Evolutionary conservation across 2,797 vertebrate genomes (phyloP).

Genomic region (Melanotaenia parkinsoni): DNA sequence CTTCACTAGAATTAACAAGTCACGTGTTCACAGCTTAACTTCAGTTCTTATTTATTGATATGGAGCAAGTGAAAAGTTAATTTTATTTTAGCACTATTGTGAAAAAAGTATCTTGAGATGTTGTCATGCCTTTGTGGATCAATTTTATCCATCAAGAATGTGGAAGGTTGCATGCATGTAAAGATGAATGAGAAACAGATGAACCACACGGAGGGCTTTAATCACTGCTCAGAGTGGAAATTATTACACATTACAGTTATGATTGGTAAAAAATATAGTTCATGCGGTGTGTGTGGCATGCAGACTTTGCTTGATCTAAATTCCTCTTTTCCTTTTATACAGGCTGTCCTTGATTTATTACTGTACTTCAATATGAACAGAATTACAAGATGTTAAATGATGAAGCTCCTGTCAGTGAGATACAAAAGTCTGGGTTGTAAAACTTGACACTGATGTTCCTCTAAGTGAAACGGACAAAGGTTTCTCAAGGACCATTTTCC

Average conservation of each 20-base stretch:
- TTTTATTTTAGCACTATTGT: not conserved
- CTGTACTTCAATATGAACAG: not conserved
- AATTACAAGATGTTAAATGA: conserved; percentile 1
- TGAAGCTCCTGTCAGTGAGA: not conserved
- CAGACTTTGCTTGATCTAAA: not conserved
- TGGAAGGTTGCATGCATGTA: not conserved
- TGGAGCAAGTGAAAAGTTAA: not conserved
- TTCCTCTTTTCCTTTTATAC: not conserved
- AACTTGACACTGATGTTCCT: not conserved
- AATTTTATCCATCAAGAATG: conserved; percentile 14
- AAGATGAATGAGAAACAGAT: conserved; percentile 1
- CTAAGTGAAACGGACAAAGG: not conserved
- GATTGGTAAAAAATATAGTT: conserved; percentile 16
- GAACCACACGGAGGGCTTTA: conserved; percentile 9
- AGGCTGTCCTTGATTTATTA: not conserved
- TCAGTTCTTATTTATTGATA: not conserved
- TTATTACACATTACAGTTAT: conserved; percentile 4
- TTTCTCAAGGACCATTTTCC: conserved; percentile 1
- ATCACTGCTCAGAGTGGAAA: conserved; percentile 5
- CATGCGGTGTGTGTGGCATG: not conserved
- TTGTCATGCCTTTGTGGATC: not conserved
- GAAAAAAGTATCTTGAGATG: not conserved
- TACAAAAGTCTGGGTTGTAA: not conserved
- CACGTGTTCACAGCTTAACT: not conserved
- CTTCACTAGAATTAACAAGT: not conserved